Percentiles rank a stretch among this genome's conserved stretches.
These are phyloP conservation scores for Aplidium turbinatum DNA, from an alignment of 23 tunicate genomes.

Conservation along the genomic window DNA sequence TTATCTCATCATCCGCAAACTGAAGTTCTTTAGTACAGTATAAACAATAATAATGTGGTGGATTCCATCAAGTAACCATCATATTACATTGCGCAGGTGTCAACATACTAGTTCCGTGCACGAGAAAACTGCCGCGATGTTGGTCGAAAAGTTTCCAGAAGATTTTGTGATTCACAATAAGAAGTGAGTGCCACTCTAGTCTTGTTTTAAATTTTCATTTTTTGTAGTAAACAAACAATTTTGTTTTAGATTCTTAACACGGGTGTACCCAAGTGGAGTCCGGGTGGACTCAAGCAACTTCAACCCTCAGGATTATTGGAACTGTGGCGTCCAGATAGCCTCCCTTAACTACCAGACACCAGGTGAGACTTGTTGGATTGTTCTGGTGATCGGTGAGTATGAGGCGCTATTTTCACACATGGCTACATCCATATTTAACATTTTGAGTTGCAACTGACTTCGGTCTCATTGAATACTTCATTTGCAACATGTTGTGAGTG, in stretches of 20 bases:
- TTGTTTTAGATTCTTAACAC: constrained; percentile 60
- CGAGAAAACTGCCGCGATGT: constrained; percentile 52
- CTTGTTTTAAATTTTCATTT: constrained; percentile 3
- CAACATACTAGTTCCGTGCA: constrained; percentile 56
- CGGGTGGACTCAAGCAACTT: constrained; percentile 94
- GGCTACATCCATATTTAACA: no score
- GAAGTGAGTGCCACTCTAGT: constrained; percentile 34
- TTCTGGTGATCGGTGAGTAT: neutral
- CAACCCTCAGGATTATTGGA: constrained; percentile 97
- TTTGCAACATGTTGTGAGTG: no score
- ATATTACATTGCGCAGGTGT: constrained; percentile 19
- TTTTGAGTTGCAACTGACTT: no score
- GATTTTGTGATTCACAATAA: constrained; percentile 61
- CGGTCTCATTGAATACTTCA: no score
- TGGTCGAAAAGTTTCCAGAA: constrained; percentile 48
- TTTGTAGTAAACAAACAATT: neutral
- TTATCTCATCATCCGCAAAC: no score
- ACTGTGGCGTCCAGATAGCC: constrained; percentile 98
- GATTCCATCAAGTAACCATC: neutral
- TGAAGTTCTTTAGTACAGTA: no score
- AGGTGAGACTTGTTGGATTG: constrained; percentile 42
- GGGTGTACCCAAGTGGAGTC: constrained; percentile 89
- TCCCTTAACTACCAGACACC: constrained; percentile 97
- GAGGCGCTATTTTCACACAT: neutral
- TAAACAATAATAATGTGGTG: no score